Evolutionary conservation across 2,888 invertebrate species (phyloP), one percentile per base, ranked within the genome.

Genomic region (Rotaria magnacalcarata): DNA sequence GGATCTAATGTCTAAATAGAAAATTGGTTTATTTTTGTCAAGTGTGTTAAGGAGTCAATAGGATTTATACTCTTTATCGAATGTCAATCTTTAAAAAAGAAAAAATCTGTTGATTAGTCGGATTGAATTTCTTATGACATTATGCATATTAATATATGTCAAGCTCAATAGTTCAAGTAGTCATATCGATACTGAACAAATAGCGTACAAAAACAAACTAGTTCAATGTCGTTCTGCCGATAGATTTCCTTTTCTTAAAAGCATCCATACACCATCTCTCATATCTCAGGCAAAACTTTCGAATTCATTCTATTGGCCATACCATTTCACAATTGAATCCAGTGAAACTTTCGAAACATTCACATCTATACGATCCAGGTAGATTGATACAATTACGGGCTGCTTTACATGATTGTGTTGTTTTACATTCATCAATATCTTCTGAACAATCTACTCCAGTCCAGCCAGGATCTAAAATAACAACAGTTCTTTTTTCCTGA

Each of bases 261-360:
- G 1, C 14, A 50, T 11, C 4, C 8, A 50, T 50, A 1, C 14
- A 1, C 4, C 14, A 50, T 14, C 14, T 8, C 14, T 50, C 8
- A 50, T 50, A 14, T 50, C 14, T 50, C 8, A 8, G 50, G 14
- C 8, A 50, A 14, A 50, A 34, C 34, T 34, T 34, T 1, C 34
- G 34, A 34, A 34, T 34, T 34, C 1, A 34, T 34, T 34, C 2
- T 34, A 34, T 34, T 34, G 34, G 34, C 34, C 67, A 34, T 80
- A 80, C 75, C 75, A 47, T 80, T 80, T 84, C 56, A 84, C 84
- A 80, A 24, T 80, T 80, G 43, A 43, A 2, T 54, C 84, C 84
- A 43, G 43, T 52, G 41, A 84, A 84, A 54, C 84, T 41, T 11
- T 52, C 54, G 0, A 43, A 10, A 84, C 84, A 84, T 11, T 84